Conservation (phyloP, 2,113 vertebrate species). For the Ibidorhyncha struthersii region DNA sequence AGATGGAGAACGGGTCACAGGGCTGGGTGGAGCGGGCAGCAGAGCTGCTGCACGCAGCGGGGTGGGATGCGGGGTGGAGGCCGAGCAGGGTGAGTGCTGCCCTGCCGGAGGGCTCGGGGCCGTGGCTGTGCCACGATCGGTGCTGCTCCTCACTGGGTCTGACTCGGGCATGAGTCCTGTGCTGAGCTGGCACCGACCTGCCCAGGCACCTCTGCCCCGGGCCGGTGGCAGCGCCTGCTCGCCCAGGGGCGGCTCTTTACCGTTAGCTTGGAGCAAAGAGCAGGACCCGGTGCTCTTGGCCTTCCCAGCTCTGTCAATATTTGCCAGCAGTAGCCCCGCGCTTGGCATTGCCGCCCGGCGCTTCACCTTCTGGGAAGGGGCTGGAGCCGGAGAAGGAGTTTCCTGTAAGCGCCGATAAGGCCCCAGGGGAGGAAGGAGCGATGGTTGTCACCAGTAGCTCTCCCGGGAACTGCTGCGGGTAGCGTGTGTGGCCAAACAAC, state of each 20-base stretch:
- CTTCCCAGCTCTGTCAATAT: conserved; percentile 44
- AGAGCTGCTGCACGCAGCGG: not conserved
- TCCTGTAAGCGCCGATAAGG: not conserved
- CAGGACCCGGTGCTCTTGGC: not conserved
- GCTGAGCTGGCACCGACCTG: not conserved
- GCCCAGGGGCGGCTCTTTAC: conserved; percentile 2
- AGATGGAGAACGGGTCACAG: accelerated
- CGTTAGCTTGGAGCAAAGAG: conserved; percentile 54
- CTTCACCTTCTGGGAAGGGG: conserved; percentile 46
- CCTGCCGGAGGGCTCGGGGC: not conserved
- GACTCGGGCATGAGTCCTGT: not conserved
- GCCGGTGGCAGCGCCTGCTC: not conserved
- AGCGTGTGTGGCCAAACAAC: not conserved
- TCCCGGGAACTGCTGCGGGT: no score
- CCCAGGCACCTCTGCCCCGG: not conserved
- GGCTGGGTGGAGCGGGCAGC: not conserved
- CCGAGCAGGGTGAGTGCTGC: not conserved
- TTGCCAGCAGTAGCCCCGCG: not conserved
- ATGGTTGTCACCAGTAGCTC: accelerated
- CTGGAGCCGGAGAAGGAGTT: not conserved
- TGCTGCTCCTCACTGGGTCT: not conserved
- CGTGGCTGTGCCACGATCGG: accelerated
- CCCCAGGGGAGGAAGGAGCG: not conserved
- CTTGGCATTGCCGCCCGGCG: not conserved
- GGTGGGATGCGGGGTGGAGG: not conserved